A percentile compares a stretch with the other conserved stretches of the same genome.
Evolutionary conservation across 2,797 vertebrate species (phyloP).

Genomic region (Syngnathus acus): DNA sequence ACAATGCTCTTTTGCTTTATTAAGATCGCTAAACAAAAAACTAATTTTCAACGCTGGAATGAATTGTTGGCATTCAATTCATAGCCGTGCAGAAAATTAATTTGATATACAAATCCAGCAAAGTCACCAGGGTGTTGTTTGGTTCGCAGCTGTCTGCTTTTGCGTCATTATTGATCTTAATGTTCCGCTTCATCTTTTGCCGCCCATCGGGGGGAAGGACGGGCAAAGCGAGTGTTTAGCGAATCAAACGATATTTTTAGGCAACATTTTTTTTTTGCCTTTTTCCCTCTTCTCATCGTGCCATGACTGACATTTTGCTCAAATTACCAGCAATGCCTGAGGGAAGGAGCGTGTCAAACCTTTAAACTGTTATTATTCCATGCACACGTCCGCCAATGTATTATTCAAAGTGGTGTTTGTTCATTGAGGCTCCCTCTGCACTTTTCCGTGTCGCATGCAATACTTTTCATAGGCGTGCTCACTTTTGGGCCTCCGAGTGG

Average conservation of each 20-base stretch:
- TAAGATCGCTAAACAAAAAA: no score
- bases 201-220: constrained; percentile 48
- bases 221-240: constrained; percentile 59
- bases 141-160: constrained; percentile 36
- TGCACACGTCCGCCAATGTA: constrained; percentile 43
- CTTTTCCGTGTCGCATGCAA: constrained; percentile 40
- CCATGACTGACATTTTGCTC: constrained; percentile 56
- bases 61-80: background rate
- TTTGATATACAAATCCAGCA: constrained; percentile 23
- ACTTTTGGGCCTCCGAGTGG: constrained; percentile 59
- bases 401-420: constrained; percentile 61
- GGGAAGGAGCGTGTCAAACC: constrained; percentile 49
- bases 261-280: constrained; percentile 34
- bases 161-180: constrained; percentile 67
- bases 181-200: constrained; percentile 50
- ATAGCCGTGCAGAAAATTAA: background rate
- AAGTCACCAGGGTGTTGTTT: constrained; percentile 56
- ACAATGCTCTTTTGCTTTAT: background rate
- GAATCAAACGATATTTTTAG: constrained; percentile 56
- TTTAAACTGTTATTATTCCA: constrained; percentile 50
- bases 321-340: constrained; percentile 53
- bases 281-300: constrained; percentile 30
- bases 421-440: constrained; percentile 32
- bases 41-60: no score
- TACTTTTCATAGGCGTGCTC: constrained; percentile 53